Conservation (phyloP, 2,888 invertebrate species). For the Lepetodrilus schrolli region DNA sequence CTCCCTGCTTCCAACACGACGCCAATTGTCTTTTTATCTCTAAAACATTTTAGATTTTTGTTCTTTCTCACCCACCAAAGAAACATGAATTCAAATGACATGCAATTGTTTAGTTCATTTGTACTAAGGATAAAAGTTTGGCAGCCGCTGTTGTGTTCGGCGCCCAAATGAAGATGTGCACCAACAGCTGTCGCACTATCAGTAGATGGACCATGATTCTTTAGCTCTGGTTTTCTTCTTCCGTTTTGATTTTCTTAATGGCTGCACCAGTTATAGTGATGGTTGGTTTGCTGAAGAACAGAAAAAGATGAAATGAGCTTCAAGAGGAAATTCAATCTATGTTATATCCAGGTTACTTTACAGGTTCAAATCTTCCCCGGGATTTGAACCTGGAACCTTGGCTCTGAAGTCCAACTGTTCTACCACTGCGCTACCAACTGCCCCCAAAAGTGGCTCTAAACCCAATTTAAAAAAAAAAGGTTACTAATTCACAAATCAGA, state of each 20-base stretch:
- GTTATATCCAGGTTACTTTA: no score
- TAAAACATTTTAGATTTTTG: neutral
- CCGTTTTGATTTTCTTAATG: constrained; percentile 45
- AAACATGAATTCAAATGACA: neutral
- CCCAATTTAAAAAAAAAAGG: no score
- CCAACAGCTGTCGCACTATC: neutral
- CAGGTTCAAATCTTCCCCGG: no score
- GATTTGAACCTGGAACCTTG: no score
- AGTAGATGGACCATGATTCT: neutral
- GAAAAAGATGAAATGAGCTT: no score
- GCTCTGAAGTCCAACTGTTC: no score
- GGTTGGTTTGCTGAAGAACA: constrained; percentile 38
- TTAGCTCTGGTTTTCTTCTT: constrained; percentile 36
- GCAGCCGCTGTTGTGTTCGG: no score
- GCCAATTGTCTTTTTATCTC: neutral
- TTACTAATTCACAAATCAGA: no score
- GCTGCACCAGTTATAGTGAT: constrained; percentile 32
- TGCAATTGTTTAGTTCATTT: neutral
- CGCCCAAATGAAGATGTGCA: neutral
- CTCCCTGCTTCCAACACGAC: neutral
- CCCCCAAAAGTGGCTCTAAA: no score
- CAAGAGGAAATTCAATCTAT: no score
- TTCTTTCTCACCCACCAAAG: no score
- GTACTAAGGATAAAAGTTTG: neutral
- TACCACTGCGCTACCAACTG: no score